Evolutionary conservation across 2,888 invertebrate genomes (phyloP).

Genomic region (Loripinus fragilis): DNA sequence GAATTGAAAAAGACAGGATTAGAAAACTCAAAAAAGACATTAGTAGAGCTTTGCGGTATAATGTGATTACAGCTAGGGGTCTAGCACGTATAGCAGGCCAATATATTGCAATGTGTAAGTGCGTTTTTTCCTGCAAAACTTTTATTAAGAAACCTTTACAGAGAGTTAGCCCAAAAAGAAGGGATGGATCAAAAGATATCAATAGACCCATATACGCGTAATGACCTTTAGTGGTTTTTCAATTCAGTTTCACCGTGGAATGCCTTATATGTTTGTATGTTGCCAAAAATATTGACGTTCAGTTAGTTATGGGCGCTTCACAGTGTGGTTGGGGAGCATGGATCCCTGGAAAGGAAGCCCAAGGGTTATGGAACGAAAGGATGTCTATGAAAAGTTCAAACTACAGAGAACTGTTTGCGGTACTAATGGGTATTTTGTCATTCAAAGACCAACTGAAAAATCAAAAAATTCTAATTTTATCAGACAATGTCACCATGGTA

Average conservation of each 20-base stretch:
- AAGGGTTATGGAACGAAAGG: slow-evolving; percentile 5
- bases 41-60: background rate
- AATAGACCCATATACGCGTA: slow-evolving; percentile 10
- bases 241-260: slow-evolving; percentile 7
- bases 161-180: background rate
- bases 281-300: slow-evolving; percentile 5
- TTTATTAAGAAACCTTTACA: slow-evolving; percentile 5
- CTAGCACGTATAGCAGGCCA: slow-evolving; percentile 9
- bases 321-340: background rate
- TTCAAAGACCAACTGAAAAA: slow-evolving; percentile 16
- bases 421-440: slow-evolving; percentile 25
- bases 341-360: slow-evolving; percentile 6
- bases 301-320: background rate
- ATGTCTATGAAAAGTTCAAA: slow-evolving; percentile 21
- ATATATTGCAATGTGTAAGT: slow-evolving; percentile 11
- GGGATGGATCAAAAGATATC: background rate
- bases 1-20: background rate
- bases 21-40: slow-evolving; percentile 20
- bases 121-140: slow-evolving; percentile 8
- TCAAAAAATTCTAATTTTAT: slow-evolving; percentile 19
- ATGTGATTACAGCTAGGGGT: background rate
- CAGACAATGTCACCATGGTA: slow-evolving; percentile 29
- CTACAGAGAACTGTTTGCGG: slow-evolving; percentile 24
- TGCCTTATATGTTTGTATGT: slow-evolving; percentile 2
- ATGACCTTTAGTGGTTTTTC: slow-evolving; percentile 11